A percentile compares a stretch with the other conserved stretches of the same genome.
Conservation (phyloP, 2,113 vertebrate species). For the Ameiurus melas region DNA sequence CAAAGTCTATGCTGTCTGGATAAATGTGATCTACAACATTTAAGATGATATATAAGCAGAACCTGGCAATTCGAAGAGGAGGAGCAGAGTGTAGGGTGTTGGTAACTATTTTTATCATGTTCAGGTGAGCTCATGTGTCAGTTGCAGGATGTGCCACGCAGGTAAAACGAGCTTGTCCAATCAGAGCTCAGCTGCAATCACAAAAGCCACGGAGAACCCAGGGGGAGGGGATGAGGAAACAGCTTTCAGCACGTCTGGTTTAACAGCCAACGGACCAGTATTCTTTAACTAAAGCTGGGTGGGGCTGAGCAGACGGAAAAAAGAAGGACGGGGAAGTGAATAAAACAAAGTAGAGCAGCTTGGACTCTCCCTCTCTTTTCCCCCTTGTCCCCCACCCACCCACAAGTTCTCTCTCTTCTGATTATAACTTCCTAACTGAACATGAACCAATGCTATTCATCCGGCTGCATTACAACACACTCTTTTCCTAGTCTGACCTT, state of each 20-base stretch:
- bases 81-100: constrained; percentile 38
- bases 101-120: constrained; percentile 50
- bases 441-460: constrained; percentile 20
- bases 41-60: constrained; percentile 25
- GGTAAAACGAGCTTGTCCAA: constrained; percentile 64
- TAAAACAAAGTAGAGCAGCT: constrained; percentile 47
- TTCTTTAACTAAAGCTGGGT: constrained; percentile 72
- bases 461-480: background rate
- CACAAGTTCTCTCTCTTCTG: constrained; percentile 18
- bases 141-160: constrained; percentile 75
- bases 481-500: constrained; percentile 5
- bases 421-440: constrained; percentile 20
- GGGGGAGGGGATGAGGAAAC: constrained; percentile 70
- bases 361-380: constrained; percentile 10
- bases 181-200: constrained; percentile 61
- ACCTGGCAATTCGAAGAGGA: constrained; percentile 13
- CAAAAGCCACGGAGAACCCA: constrained; percentile 62
- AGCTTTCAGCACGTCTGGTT: constrained; percentile 69
- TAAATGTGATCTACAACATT: constrained; percentile 12
- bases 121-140: constrained; percentile 70
- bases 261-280: constrained; percentile 72
- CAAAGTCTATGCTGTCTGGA: background rate
- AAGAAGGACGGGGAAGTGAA: constrained; percentile 54
- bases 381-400: background rate
- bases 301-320: constrained; percentile 60